Evolutionary conservation across 1,140 invertebrate species (phyloP), one percentile per base, ranked within the genome.

Genomic region (Tribolium castaneum): DNA sequence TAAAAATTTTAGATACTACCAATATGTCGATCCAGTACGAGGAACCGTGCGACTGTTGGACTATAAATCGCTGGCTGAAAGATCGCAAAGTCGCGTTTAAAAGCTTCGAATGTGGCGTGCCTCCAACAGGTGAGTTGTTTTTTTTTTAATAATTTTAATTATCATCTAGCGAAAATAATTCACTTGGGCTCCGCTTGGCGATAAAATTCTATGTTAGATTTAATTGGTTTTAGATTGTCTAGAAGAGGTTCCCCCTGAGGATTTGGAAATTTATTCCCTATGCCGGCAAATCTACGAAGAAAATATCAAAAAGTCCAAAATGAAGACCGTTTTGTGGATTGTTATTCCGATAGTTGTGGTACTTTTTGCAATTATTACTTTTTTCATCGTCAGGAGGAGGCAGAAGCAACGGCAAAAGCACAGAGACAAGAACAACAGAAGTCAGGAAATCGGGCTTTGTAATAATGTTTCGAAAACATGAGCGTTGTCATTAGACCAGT

Each of bases 21-120:
- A 84, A 84, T 78, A 75, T 82, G 4, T 80, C 80, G 0, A 71
- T 78, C 51, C 45, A 74, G 35, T 82, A 74, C 34, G 16, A 73
- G 54, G 14, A 82, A 9, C 25, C 14, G 6, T 84, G 83, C 70
- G 82, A 83, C 16, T 84, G 83, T 76, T 83, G 81, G 82, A 78
- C 54, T 9, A 79, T 82, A 1, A 83, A 84, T 62, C 22, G 70
- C 7, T 83, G 82, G 83, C 75, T 83, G 45, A 76, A 49, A 71
- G 14, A 70, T 19, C 80, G 76, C 71, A 71, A 80, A 2, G 81
- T 82, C 1, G 35, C 78, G 22, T 83, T 83, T 72, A 78, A 59
- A 19, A 9, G 35, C n/a, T 82, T 84, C 35, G 35, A 12, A 3
- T 84, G 83, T 78, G n/a, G 70, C n/a, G 59, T 77, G 14, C 50